Conservation (phyloP, 2,113 vertebrate species). For the Bufo bufo region DNA sequence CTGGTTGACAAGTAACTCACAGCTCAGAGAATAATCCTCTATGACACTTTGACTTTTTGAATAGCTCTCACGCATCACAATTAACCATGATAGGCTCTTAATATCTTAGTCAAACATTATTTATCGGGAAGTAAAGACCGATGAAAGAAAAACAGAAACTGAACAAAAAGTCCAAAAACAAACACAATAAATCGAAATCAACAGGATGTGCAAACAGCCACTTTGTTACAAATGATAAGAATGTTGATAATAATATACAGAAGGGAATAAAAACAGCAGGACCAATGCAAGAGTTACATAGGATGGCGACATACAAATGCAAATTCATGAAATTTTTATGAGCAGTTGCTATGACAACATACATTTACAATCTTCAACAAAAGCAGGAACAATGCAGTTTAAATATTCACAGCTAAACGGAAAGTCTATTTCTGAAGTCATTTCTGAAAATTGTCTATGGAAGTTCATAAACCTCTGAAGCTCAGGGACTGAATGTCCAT, state of each 20-base stretch:
- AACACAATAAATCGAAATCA: background rate
- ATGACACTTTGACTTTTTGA: slow-evolving; percentile 25
- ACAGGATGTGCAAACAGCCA: background rate
- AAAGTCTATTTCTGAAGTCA: background rate
- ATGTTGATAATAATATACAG: background rate
- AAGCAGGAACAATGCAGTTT: background rate
- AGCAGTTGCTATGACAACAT: background rate
- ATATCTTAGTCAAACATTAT: slow-evolving; percentile 4
- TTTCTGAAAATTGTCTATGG: background rate
- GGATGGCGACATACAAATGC: background rate
- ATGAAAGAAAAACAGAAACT: background rate
- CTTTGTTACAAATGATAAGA: background rate
- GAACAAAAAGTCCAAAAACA: background rate
- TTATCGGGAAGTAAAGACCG: background rate
- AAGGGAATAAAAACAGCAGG: background rate
- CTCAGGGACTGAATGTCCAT: background rate
- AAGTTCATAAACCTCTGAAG: background rate
- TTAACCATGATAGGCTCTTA: background rate
- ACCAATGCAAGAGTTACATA: background rate
- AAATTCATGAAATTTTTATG: background rate
- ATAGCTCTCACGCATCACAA: background rate
- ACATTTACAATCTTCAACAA: background rate
- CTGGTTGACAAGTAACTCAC: slow-evolving; percentile 33
- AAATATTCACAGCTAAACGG: background rate
- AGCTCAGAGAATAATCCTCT: slow-evolving; percentile 2